These are phyloP conservation scores for Corydoras sp. DNA, from an alignment of 2,113 vertebrate species.

Conservation along the genomic window DNA sequence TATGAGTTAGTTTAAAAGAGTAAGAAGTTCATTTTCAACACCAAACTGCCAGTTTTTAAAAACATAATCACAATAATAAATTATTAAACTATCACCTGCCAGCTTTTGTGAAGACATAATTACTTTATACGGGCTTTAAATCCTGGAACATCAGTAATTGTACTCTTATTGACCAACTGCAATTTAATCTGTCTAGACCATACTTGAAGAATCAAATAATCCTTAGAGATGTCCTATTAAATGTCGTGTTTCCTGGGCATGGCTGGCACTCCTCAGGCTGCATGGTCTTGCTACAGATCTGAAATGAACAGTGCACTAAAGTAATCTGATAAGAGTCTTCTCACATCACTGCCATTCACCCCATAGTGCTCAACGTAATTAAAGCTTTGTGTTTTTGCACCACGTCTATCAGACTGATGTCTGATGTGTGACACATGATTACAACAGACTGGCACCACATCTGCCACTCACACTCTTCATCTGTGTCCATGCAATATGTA, in stretches of 20 bases:
- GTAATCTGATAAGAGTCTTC: constrained; percentile 50
- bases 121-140: too few relatives aligned
- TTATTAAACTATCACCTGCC: too few relatives aligned
- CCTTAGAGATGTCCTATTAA: background rate
- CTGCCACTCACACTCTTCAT: background rate
- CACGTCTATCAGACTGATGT: background rate
- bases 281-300: background rate
- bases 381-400: constrained; percentile 44
- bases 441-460: background rate
- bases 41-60: too few relatives aligned
- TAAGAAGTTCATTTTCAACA: too few relatives aligned
- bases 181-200: background rate
- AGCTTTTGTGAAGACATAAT: too few relatives aligned
- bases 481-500: background rate
- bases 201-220: background rate
- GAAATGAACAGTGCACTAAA: background rate
- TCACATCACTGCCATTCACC: constrained; percentile 45
- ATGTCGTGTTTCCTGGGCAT: background rate
- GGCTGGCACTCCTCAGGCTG: background rate
- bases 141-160: background rate
- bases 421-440: background rate
- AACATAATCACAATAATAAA: too few relatives aligned
- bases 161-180: background rate
- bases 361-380: constrained; percentile 56
- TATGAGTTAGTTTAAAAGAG: too few relatives aligned